Percentiles rank a stretch among this genome's conserved stretches.
Conservation (phyloP, 2,113 vertebrate genomes). For the Bungarus multicinctus region DNA sequence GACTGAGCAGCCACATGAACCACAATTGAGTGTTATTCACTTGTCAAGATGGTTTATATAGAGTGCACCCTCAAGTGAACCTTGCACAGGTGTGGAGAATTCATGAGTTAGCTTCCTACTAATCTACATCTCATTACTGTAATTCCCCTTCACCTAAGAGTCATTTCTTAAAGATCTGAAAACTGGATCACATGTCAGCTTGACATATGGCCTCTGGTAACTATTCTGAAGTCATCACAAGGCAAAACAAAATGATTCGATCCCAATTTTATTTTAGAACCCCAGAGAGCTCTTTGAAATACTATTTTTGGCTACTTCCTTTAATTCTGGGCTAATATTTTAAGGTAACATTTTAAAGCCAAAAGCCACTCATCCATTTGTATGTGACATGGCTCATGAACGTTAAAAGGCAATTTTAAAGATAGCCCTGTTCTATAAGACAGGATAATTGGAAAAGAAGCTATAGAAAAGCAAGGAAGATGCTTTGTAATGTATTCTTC, state of each 20-base stretch:
- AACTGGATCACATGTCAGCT: not conserved
- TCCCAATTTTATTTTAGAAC: not conserved
- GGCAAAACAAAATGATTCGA: too few species aligned
- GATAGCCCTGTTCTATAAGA: not conserved
- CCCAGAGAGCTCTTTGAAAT: too few species aligned
- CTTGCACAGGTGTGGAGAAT: too few species aligned
- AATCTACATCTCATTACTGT: not conserved
- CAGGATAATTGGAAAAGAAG: not conserved
- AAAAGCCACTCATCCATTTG: not conserved
- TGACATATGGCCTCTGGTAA: not conserved
- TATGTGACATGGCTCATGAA: conserved; percentile 12
- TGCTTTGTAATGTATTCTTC: rapidly evolving
- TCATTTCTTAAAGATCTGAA: not conserved
- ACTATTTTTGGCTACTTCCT: not conserved
- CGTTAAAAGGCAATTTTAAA: conserved; percentile 12
- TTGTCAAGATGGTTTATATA: too few species aligned
- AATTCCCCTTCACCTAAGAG: not conserved
- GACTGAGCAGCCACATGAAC: not conserved
- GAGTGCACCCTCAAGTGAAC: not conserved
- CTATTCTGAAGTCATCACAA: not conserved
- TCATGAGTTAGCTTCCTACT: not conserved
- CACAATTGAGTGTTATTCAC: not conserved
- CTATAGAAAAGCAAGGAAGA: not conserved
- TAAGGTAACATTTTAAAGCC: not conserved
- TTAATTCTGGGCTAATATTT: not conserved